Conservation (phyloP, 2,113 vertebrate genomes). For the Pogona vitticeps region DNA sequence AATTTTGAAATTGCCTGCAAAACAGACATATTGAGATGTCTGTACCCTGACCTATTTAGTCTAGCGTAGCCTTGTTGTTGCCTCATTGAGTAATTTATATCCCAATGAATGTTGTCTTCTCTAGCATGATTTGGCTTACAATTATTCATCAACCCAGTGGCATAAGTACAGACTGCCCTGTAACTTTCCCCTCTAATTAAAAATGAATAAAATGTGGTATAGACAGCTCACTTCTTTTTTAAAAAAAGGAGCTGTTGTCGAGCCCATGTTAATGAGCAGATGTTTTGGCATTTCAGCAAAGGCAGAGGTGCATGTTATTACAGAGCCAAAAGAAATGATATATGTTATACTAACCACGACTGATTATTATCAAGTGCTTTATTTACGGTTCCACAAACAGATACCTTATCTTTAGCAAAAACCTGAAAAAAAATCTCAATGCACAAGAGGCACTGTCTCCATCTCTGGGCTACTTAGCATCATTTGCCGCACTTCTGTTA, state of each 20-base stretch:
- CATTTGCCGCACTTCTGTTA: background rate
- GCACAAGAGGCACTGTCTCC: background rate
- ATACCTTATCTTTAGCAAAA: background rate
- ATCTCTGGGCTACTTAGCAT: background rate
- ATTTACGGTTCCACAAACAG: background rate
- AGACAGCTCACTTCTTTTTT: background rate
- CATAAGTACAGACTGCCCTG: background rate
- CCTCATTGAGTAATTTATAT: background rate
- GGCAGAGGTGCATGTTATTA: background rate
- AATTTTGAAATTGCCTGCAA: no score
- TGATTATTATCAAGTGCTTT: background rate
- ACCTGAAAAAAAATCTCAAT: background rate
- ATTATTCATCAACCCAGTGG: background rate
- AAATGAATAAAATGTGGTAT: background rate
- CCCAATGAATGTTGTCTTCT: background rate
- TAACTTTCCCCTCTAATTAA: background rate
- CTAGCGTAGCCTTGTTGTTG: background rate
- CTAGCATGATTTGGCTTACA: background rate
- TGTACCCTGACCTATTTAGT: background rate
- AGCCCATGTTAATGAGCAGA: background rate
- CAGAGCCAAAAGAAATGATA: constrained; percentile 6
- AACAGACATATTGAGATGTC: background rate
- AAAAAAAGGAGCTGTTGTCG: background rate
- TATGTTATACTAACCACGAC: background rate
- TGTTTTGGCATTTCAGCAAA: constrained; percentile 16